These are phyloP conservation scores for Agriopis leucophaearia DNA, from an alignment of 2,888 invertebrate genomes.

Conservation along the genomic window DNA sequence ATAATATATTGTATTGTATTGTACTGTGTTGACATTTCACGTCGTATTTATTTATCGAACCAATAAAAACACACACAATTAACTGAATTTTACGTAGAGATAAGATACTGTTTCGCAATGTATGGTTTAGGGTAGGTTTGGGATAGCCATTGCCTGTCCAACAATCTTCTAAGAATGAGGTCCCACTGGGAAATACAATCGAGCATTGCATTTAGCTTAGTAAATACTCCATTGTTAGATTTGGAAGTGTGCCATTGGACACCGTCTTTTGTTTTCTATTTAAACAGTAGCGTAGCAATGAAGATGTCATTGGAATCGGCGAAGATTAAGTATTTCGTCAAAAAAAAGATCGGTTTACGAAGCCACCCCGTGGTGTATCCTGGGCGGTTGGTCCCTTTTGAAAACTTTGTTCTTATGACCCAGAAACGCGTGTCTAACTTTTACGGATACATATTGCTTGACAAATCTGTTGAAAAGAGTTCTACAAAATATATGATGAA, in stretches of 20 bases:
- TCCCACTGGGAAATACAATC: constrained; percentile 68
- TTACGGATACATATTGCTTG: constrained; percentile 51
- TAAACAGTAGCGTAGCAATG: constrained; percentile 67
- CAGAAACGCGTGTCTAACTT: constrained; percentile 60
- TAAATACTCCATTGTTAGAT: constrained; percentile 56
- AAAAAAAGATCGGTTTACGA: constrained; percentile 16
- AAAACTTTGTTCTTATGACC: constrained; percentile 56
- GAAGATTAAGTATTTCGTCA: constrained; percentile 1
- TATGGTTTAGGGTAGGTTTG: constrained; percentile 37
- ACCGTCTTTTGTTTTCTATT: constrained; percentile 33
- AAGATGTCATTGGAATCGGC: constrained; percentile 22
- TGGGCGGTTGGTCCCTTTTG: constrained; percentile 30
- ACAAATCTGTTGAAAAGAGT: constrained; percentile 41
- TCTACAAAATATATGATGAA: constrained; percentile 40
- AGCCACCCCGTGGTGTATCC: constrained; percentile 24
- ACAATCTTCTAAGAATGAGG: constrained; percentile 48
- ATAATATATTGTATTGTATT: too few relatives aligned
- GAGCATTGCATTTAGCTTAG: constrained; percentile 54
- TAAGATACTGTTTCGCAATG: constrained; percentile 24
- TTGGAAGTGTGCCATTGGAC: constrained; percentile 60
- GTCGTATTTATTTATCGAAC: too few relatives aligned
- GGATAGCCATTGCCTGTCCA: constrained; percentile 33
- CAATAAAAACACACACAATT: not conserved
- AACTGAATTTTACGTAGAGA: not conserved
- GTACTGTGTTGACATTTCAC: too few relatives aligned